Evolutionary conservation across 2,113 vertebrate species (phyloP), one percentile per base, ranked within the genome.

Genomic region (Haplochromis burtoni): DNA sequence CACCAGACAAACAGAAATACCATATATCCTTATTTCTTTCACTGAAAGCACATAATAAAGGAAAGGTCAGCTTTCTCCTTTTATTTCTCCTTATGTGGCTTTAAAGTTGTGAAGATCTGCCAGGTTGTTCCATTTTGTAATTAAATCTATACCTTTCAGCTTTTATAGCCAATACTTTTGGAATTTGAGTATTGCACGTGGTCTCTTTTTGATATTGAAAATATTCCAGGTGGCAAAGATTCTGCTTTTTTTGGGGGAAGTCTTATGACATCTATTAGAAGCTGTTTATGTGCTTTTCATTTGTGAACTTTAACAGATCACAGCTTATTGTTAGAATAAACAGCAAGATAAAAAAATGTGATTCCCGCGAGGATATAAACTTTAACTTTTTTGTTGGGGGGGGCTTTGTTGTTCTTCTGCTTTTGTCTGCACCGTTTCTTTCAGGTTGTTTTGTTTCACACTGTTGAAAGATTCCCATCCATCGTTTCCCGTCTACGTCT

Each of bases 161-260:
- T 76, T 29, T 26, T 26, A 45, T 6, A 16, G 66, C 1, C 13
- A 9, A 10, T 16, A 3, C 38, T 42, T 71, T 24, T 4, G 35
- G 3, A 10, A 24, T 71, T 4, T 24, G n/a, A 71, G n/a, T 14
- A 16, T 16, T 71, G 0, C 35, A 45, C 4, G 2, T 17, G 5
- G 21, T 73, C 2, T 45, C n/a, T 73, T 10, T 73, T 45, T 42
- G 7, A 3, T 4, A 42, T 24, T 71, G 8, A 71, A 73, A 73
- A 24, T 26, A 6, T 7, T 42, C 21, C n/a, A 73, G 5, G 38
- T 42, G n/a, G 12, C 35, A 40, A 21, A 14, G 35, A 71, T 42
- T 71, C n/a, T 14, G 35, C 11, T 24, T 24, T 26, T 68, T 71
- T 14, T 0, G 0, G 7, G 19, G 1, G 4, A 9, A 42, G 16